A percentile compares a stretch with the other conserved stretches of the same genome.
Conservation (phyloP, 1,140 invertebrate genomes). For the Uloborus diversus region DNA sequence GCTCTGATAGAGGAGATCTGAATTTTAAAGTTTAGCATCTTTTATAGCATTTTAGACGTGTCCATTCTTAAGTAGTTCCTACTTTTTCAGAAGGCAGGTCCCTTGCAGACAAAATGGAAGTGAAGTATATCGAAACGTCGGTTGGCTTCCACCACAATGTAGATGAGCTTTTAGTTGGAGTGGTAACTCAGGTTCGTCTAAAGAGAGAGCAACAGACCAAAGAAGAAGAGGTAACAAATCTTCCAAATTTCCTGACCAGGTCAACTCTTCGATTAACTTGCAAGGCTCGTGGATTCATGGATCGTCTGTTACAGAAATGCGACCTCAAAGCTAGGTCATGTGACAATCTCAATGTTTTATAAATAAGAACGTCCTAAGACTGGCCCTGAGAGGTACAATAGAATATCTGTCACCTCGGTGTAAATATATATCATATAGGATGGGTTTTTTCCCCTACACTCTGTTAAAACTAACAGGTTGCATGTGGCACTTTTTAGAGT, state of each 20-base stretch:
- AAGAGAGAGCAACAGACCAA: conserved; percentile 50
- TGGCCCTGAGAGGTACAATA: neutral
- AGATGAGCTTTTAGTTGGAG: conserved; percentile 80
- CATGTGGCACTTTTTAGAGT: neutral
- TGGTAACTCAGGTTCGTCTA: conserved; percentile 71
- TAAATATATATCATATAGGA: neutral
- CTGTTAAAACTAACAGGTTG: neutral
- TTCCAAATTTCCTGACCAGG: conserved; percentile 13
- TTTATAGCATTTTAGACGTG: neutral
- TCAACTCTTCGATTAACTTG: conserved; percentile 54
- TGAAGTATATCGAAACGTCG: conserved; percentile 85
- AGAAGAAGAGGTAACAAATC: neutral
- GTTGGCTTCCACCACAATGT: conserved; percentile 82
- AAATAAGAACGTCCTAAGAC: neutral
- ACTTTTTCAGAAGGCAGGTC: conserved; percentile 73
- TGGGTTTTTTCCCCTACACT: neutral
- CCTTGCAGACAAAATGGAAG: conserved; percentile 71
- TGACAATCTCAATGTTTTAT: conserved; percentile 64
- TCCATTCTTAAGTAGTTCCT: neutral
- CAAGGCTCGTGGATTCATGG: conserved; percentile 59
- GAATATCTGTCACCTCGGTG: neutral
- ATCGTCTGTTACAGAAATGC: conserved; percentile 61
- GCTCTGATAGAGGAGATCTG: too few species aligned
- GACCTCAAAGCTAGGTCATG: conserved; percentile 63
- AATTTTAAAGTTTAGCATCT: too few species aligned